Percentiles rank a stretch among this genome's conserved stretches.
These are phyloP conservation scores for Chromobotia macracanthus DNA, from an alignment of 2,797 vertebrate species.

Conservation along the genomic window DNA sequence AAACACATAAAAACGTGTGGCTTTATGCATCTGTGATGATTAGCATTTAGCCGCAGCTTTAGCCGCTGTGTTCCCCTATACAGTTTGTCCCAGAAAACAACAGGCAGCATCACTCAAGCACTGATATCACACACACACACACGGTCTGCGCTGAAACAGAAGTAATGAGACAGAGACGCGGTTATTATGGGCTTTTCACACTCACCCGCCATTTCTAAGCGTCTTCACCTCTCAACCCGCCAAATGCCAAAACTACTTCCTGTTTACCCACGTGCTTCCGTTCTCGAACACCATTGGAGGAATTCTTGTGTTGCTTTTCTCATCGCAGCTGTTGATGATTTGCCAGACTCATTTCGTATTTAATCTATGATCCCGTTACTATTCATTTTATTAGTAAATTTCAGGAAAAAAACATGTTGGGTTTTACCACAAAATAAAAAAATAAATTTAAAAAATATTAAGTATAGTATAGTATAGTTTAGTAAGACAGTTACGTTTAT, in stretches of 20 bases:
- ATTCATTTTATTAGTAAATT: no score
- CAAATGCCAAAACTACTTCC: conserved; percentile 77
- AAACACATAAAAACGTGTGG: conserved; percentile 32
- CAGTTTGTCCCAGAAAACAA: neutral
- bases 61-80: neutral
- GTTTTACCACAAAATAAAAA: no score
- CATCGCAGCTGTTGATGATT: neutral
- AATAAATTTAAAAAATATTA: no score
- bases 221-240: conserved; percentile 84
- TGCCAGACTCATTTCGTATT: no score
- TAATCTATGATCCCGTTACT: no score
- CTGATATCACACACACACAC: neutral
- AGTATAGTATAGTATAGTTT: no score
- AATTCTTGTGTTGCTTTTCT: neutral
- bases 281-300: conserved; percentile 44
- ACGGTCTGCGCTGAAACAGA: neutral
- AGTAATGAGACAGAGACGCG: neutral
- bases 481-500: no score
- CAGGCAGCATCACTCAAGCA: neutral
- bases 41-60: conserved; percentile 43
- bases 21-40: neutral
- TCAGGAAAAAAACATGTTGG: no score
- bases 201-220: conserved; percentile 94
- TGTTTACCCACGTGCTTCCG: conserved; percentile 74
- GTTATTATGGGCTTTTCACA: conserved; percentile 28